Evolutionary conservation across 2,888 invertebrate genomes (phyloP), one percentile per base, ranked within the genome.

Genomic region (Acrobasis repandana): DNA sequence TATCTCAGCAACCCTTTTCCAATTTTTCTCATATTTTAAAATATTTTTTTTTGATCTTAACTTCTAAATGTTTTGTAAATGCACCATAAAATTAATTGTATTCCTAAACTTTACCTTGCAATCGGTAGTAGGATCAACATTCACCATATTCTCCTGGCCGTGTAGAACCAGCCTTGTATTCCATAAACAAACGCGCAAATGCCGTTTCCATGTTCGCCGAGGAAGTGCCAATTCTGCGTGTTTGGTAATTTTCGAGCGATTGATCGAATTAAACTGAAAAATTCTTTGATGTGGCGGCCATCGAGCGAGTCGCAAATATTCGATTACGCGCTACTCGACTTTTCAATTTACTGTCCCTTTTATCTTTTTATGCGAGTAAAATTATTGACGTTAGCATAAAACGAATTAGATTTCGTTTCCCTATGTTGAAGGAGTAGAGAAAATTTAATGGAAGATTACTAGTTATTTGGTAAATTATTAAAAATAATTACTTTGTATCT

Each of bases 301-400:
- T 82, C 77, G 82, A 83, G 82, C 72, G 79, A 78, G 76, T 77
- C 67, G 68, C 67, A 68, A 71, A 72, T 78, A 90, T 85, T 88
- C 83, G 85, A 89, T 90, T 88, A 87, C 73, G 73, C 71, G 76
- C 76, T 74, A 88, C 85, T 77, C 83, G 88, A 86, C 83, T 88
- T 88, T 87, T 86, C 87, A 88, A 90, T 90, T 90, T 88, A 78
- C 72, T 71, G 75, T 75, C 83, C 83, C 82, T 79, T 86, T 72
- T 83, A 79, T 76, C 80, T 78, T 67, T 67, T 63, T 65, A 61
- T 69, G 65, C 69, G 71, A 77, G 75, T 71, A 76, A 82, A 85
- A 80, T 81, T 74, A 75, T 78, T 76, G 78, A 77, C 80, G 82
- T 84, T 78, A 79, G 79, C 76, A 74, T 73, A 74, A 79, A 76